Evolutionary conservation across 30 jellyfish, hydroid and myxozoan species (phyloP).

Genomic region (Mastigias papua): DNA sequence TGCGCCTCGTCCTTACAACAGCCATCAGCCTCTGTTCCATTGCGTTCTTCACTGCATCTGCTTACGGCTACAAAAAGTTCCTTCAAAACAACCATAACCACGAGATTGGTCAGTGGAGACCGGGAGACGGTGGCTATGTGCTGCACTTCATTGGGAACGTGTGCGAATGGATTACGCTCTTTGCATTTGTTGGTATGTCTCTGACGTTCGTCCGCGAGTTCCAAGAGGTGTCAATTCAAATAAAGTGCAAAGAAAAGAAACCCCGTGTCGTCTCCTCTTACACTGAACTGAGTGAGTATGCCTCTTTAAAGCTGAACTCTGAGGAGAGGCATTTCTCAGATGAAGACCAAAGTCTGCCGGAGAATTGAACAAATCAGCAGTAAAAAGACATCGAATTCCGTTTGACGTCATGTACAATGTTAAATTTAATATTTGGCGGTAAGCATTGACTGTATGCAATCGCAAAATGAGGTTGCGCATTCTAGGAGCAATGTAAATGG

Average conservation of each 20-base stretch:
- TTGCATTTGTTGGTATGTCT: constrained; percentile 66
- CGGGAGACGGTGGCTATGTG: constrained; percentile 84
- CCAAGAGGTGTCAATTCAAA: constrained; percentile 70
- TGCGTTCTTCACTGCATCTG: constrained; percentile 74
- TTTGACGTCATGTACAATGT: too few relatives aligned
- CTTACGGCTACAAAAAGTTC: constrained; percentile 58
- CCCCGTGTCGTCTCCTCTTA: constrained; percentile 54
- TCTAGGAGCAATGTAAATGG: too few relatives aligned
- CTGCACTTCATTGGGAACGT: constrained; percentile 81
- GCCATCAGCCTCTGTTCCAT: constrained; percentile 58
- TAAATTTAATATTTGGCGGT: too few relatives aligned
- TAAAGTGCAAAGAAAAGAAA: constrained; percentile 77
- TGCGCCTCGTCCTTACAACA: constrained; percentile 64
- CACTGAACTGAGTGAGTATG: constrained; percentile 82
- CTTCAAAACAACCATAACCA: constrained; percentile 47
- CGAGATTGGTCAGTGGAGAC: constrained; percentile 67
- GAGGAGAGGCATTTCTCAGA: constrained; percentile 36
- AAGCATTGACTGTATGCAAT: too few relatives aligned
- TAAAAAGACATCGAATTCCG: too few relatives aligned
- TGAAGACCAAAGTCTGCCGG: background rate
- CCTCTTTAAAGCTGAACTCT: constrained; percentile 30
- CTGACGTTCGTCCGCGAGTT: constrained; percentile 84
- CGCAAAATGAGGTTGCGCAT: too few relatives aligned
- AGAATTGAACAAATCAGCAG: background rate
- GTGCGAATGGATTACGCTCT: constrained; percentile 81